Percentiles rank a stretch among this genome's conserved stretches.
These are phyloP conservation scores for Apostichopus leukothele DNA, from an alignment of 53 echinoderm and acorn worm genomes.

Conservation along the genomic window DNA sequence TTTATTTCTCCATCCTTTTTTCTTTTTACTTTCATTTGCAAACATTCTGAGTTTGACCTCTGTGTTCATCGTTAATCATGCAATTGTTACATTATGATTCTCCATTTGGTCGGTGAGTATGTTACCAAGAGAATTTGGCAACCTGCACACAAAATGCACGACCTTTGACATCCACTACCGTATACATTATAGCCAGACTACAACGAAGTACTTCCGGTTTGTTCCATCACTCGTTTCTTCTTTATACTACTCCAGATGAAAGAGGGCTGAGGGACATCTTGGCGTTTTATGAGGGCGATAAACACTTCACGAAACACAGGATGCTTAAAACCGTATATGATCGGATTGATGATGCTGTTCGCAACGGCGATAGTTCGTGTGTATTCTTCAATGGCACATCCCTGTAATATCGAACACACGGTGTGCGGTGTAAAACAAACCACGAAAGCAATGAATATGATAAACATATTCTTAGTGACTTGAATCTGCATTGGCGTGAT, in stretches of 20 bases:
- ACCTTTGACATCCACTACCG: no score
- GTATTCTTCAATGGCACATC: background rate
- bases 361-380: background rate
- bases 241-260: background rate
- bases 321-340: slow-evolving; percentile 36
- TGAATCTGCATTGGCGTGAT: background rate
- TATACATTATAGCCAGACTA: no score
- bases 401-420: slow-evolving; percentile 2
- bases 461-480: slow-evolving; percentile 31
- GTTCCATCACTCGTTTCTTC: no score
- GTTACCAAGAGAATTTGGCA: no score
- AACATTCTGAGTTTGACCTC: no score
- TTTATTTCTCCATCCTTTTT: no score
- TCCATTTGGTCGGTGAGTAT: no score
- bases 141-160: no score
- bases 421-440: background rate
- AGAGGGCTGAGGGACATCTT: slow-evolving; percentile 2
- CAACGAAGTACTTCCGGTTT: no score
- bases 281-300: background rate
- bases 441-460: slow-evolving; percentile 12
- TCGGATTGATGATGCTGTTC: slow-evolving; percentile 16
- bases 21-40: no score
- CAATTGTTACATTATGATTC: no score
- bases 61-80: no score
- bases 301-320: slow-evolving; percentile 32